These are phyloP conservation scores for Neofelis nebulosa DNA, from an alignment of 2,113 vertebrate genomes.

Conservation along the genomic window DNA sequence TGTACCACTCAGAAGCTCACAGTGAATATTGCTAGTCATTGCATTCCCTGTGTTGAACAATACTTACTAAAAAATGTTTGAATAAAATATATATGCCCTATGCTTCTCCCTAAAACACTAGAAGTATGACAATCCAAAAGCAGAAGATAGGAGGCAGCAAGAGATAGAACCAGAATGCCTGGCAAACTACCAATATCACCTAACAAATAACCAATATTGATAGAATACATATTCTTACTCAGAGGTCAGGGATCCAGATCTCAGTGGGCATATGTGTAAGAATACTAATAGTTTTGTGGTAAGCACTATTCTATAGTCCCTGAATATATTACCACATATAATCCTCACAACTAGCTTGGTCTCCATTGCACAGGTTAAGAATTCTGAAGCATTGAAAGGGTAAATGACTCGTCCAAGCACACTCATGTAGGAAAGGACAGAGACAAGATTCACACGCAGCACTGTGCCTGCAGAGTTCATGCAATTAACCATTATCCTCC, in stretches of 20 bases:
- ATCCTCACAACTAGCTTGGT: not conserved
- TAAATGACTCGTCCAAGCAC: not conserved
- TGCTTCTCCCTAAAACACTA: not conserved
- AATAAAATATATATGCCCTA: not conserved
- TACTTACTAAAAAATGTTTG: not conserved
- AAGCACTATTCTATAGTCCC: not conserved
- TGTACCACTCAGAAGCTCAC: not conserved
- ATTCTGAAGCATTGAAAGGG: not conserved
- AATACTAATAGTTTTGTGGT: not conserved
- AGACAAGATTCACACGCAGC: not conserved
- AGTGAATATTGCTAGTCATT: not conserved
- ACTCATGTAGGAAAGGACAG: not conserved
- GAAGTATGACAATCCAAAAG: not conserved
- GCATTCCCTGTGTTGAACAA: not conserved
- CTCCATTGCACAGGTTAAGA: conserved; percentile 13
- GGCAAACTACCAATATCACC: not conserved
- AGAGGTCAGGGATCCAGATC: too few species aligned
- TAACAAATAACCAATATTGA: not conserved
- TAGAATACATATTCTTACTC: not conserved
- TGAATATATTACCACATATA: not conserved
- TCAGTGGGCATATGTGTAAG: too few species aligned
- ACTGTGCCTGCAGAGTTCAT: not conserved
- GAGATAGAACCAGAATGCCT: not conserved
- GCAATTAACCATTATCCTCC: not conserved
- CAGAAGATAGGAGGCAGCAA: not conserved